Percentiles rank a stretch among this genome's conserved stretches.
phyloP scores from a whole-genome alignment of 1,140 invertebrate genomes.

The Macrotrachela quadricornifera region DNA sequence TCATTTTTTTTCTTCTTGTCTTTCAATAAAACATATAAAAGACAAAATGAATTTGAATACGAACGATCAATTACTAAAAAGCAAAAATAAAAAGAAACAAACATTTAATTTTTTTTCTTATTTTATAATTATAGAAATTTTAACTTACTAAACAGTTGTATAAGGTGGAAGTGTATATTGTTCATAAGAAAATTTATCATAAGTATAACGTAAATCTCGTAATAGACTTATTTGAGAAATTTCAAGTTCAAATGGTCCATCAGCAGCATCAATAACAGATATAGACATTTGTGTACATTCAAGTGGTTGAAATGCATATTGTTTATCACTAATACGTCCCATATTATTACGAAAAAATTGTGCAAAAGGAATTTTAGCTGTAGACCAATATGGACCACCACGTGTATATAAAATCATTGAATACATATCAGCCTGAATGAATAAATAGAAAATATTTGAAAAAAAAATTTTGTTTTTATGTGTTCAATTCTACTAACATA shows the following conservation, averaged over 20 bases:
- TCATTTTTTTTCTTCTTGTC: too few relatives aligned
- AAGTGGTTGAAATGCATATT: constrained; percentile 38
- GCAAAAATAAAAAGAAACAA: too few relatives aligned
- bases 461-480: too few relatives aligned
- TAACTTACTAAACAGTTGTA: too few relatives aligned
- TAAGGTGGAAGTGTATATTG: constrained; percentile 36
- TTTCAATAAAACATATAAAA: too few relatives aligned
- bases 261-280: constrained; percentile 45
- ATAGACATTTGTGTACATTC: constrained; percentile 54
- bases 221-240: constrained; percentile 73
- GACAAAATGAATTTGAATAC: too few relatives aligned
- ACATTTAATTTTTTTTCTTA: too few relatives aligned
- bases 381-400: constrained; percentile 89
- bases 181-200: constrained; percentile 72
- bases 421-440: constrained; percentile 61
- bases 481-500: too few relatives aligned
- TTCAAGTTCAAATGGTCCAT: constrained; percentile 67
- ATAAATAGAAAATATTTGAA: constrained; percentile 6
- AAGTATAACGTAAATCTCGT: constrained; percentile 43
- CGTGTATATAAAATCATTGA: constrained; percentile 61
- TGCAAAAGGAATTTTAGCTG: constrained; percentile 74
- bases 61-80: too few relatives aligned
- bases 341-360: constrained; percentile 64
- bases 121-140: too few relatives aligned
- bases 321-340: constrained; percentile 64